phyloP scores from a whole-genome alignment of 2,888 invertebrate species.

The Polydrusus cervinus region DNA sequence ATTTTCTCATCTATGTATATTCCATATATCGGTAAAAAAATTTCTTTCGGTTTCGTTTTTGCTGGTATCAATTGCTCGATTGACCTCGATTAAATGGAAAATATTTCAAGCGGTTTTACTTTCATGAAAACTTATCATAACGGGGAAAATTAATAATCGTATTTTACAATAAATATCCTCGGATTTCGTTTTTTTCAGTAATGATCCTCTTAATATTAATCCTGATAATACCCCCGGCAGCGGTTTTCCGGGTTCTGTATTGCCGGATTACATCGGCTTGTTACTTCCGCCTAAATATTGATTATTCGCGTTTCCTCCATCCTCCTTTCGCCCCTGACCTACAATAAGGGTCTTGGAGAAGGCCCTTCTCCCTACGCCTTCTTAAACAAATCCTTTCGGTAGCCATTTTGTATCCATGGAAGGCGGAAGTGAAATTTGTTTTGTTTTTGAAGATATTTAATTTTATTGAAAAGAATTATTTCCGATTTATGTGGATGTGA shows the following conservation, averaged over 20 bases:
- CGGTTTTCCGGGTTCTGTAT: constrained; percentile 5
- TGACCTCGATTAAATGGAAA: constrained; percentile 47
- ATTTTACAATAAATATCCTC: background rate
- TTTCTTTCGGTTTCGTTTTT: constrained; percentile 50
- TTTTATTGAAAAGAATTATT: too few species aligned
- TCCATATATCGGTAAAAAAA: constrained; percentile 50
- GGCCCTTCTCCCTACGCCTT: constrained; percentile 26
- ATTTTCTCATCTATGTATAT: constrained; percentile 45
- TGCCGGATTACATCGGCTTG: constrained; percentile 11
- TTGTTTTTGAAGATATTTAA: background rate
- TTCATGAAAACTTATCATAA: constrained; percentile 23
- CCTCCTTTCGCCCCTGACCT: constrained; percentile 44
- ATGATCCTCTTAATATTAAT: too few species aligned
- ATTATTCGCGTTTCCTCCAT: constrained; percentile 31
- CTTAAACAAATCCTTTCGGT: constrained; percentile 14
- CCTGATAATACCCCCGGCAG: background rate
- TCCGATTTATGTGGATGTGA: too few species aligned
- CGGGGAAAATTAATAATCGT: background rate
- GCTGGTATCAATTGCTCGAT: constrained; percentile 45
- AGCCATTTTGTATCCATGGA: constrained; percentile 23
- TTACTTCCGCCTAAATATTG: constrained; percentile 45
- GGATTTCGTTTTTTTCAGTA: background rate
- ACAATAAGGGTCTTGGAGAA: constrained; percentile 33
- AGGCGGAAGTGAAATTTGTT: background rate
- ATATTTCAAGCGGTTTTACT: constrained; percentile 42